Percentiles rank a stretch among this genome's conserved stretches.
Evolutionary conservation across 2,113 vertebrate species (phyloP).

Genomic region (Ailurus styani): DNA sequence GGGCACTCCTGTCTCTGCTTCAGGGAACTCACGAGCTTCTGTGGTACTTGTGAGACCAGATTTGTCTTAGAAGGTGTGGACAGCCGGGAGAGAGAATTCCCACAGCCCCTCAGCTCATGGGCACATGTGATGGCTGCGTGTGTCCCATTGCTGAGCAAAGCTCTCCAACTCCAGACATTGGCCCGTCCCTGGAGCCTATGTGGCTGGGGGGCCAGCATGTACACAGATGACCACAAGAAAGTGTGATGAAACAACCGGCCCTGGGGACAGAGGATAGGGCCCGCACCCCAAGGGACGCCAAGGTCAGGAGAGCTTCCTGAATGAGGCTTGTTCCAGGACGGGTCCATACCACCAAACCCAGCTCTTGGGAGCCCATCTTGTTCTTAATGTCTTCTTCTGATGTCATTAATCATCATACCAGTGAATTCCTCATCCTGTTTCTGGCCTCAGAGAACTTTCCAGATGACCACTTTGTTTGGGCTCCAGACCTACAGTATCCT

Average conservation of each 20-base stretch:
- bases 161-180: not conserved
- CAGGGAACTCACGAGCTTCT: not conserved
- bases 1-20: not conserved
- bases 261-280: not conserved
- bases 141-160: too few relatives aligned
- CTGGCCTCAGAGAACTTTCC: not conserved
- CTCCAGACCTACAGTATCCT: too few relatives aligned
- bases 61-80: not conserved
- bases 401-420: not conserved
- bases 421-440: not conserved
- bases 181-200: not conserved
- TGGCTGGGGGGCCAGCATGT: not conserved
- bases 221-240: not conserved
- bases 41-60: not conserved
- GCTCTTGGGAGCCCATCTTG: not conserved
- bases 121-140: accelerated
- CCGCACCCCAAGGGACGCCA: not conserved
- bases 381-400: not conserved
- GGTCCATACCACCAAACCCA: not conserved
- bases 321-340: not conserved
- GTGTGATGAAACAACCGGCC: not conserved
- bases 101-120: accelerated
- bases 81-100: not conserved
- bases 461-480: not conserved
- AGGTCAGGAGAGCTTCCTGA: not conserved